Conservation (phyloP, 2,888 invertebrate species). For the Ophioninae sp. region DNA sequence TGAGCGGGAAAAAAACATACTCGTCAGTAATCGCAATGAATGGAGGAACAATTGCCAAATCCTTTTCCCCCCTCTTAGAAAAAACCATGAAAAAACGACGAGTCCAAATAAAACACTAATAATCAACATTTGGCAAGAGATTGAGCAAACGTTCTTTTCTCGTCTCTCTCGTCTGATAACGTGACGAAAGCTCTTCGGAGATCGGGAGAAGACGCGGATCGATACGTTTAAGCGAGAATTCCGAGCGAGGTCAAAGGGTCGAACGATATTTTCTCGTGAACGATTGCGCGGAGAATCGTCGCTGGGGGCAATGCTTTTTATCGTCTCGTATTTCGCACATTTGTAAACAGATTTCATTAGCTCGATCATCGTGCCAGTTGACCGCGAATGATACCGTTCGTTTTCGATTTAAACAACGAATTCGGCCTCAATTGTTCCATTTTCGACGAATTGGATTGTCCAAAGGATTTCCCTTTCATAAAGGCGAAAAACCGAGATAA, state of each 20-base stretch:
- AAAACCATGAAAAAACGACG: neutral
- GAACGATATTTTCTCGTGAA: conserved; percentile 65
- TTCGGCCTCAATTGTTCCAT: too few relatives aligned
- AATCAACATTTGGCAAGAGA: conserved; percentile 40
- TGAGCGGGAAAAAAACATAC: too few relatives aligned
- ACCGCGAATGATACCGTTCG: neutral
- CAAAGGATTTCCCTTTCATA: too few relatives aligned
- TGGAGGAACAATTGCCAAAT: too few relatives aligned
- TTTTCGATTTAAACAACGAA: neutral
- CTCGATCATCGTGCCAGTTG: neutral
- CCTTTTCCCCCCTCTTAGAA: neutral
- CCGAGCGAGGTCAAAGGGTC: conserved; percentile 43
- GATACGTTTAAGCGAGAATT: conserved; percentile 10
- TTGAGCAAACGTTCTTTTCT: neutral
- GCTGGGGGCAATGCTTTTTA: conserved; percentile 64
- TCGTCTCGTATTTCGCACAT: neutral
- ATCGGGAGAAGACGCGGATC: conserved; percentile 26
- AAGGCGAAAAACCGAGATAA: too few relatives aligned
- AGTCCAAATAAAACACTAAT: neutral
- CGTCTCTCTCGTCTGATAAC: conserved; percentile 4
- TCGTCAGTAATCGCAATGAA: too few relatives aligned
- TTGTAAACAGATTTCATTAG: neutral
- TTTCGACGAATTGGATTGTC: too few relatives aligned
- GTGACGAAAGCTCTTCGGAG: conserved; percentile 48
- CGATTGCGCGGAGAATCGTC: conserved; percentile 65